Evolutionary conservation across 2,113 vertebrate genomes (phyloP), one percentile per base, ranked within the genome.

Genomic region (Colaptes auratus): DNA sequence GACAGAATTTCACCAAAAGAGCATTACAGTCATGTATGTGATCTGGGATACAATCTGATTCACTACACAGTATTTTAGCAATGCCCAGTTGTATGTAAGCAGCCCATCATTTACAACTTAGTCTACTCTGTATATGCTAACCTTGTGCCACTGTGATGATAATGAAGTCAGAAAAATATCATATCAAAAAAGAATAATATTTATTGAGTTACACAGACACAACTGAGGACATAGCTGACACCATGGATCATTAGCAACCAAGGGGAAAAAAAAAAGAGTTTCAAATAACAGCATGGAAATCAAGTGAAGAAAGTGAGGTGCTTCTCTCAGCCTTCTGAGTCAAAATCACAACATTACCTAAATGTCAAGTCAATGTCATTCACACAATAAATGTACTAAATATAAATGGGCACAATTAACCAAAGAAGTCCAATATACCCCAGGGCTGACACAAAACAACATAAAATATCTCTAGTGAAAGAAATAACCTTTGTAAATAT

Each of bases 1-100:
- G 61, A 83, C 19, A 35, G 0, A 23, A 12, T 27, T 27, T 30
- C n/a, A 73, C 7, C 18, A n/a, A 44, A 52, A 4, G 18, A 30
- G 36, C 0, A 0, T 27, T 21, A 27, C 3, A 9, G 46, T 48
- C 23, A n/a, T 15, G 48, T 15, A 5, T 0, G 11, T 15, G 2
- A 91, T 12, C 7, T 28, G 13, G 44, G 17, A 23, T 7, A 63
- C 55, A 58, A 16, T 27, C 35, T 17, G 12, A 67, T 23, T 27
- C 23, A 67, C 14, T 46, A 23, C 20, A 20, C 1, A 2, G 11
- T 35, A 21, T 75, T 88, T 75, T 21, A 66, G 36, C 44, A 71
- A 10, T 15, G 36, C 21, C 39, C 60, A 33, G 44, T 61, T 56
- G 10, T 42, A 56, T 1, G 6, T 20, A 20, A 87, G 39, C 27